Conservation (phyloP, 2,888 invertebrate species). For the Harpalus rubripes region DNA sequence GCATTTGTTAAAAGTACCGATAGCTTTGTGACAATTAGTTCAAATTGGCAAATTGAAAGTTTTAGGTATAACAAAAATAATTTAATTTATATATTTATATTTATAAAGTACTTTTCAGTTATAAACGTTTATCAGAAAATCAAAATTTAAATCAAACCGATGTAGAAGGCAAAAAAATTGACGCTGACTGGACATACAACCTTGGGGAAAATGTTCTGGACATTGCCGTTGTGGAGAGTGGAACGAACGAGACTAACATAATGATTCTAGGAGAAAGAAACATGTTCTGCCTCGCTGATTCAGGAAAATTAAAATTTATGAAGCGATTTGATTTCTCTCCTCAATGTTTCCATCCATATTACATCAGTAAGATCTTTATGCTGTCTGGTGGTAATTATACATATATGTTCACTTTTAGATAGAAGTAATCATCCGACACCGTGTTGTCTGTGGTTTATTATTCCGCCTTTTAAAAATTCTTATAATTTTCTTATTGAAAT, state of each 20-base stretch:
- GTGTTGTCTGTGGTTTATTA: neutral
- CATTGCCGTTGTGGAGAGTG: conserved; percentile 75
- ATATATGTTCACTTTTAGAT: neutral
- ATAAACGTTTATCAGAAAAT: conserved; percentile 87
- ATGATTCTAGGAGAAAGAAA: conserved; percentile 91
- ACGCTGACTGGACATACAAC: conserved; percentile 90
- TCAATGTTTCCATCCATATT: conserved; percentile 85
- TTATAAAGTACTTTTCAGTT: conserved; percentile 78
- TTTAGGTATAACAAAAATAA: conserved; percentile 83
- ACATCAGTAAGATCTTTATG: conserved; percentile 58
- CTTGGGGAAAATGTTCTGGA: conserved; percentile 83
- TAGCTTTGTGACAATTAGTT: conserved; percentile 89
- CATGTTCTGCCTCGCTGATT: conserved; percentile 89
- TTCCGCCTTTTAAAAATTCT: neutral
- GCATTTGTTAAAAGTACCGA: conserved; percentile 90
- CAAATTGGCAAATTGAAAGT: conserved; percentile 91
- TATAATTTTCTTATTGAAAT: conserved; percentile 1
- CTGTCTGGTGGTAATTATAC: conserved; percentile 81
- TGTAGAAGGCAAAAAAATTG: conserved; percentile 80
- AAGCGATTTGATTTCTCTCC: conserved; percentile 92
- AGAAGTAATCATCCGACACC: neutral
- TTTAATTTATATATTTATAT: neutral
- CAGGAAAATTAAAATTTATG: conserved; percentile 89
- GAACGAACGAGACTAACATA: conserved; percentile 83
- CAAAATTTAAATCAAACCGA: conserved; percentile 81